These are phyloP conservation scores for Branchipolynoe longqiensis DNA, from an alignment of 2,888 invertebrate genomes.

Conservation along the genomic window DNA sequence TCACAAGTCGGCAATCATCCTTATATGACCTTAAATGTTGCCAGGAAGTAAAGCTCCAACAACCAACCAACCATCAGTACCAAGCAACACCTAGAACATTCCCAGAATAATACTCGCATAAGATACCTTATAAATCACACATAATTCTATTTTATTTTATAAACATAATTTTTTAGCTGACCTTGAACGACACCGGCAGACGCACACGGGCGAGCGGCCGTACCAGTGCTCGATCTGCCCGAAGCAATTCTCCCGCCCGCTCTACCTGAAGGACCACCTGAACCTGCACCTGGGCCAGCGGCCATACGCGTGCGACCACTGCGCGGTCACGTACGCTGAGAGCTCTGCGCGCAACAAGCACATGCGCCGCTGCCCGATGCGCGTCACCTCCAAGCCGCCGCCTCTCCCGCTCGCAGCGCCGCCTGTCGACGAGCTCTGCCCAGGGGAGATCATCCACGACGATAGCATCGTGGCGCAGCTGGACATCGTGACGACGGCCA, in stretches of 20 bases:
- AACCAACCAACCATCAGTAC: no score
- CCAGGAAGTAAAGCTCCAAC: no score
- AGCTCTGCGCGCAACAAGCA: conserved; percentile 77
- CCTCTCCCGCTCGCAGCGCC: neutral
- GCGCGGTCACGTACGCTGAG: conserved; percentile 77
- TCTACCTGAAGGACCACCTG: conserved; percentile 82
- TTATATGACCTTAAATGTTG: no score
- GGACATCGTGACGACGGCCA: conserved; percentile 34
- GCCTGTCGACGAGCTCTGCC: neutral
- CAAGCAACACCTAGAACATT: neutral
- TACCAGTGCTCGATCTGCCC: conserved; percentile 80
- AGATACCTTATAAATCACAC: no score
- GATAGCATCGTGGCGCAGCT: neutral
- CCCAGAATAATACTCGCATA: neutral
- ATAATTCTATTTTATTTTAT: no score
- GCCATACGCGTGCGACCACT: conserved; percentile 80
- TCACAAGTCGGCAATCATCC: no score
- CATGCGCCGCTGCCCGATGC: conserved; percentile 62
- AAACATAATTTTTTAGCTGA: conserved; percentile 79
- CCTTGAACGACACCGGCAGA: conserved; percentile 79
- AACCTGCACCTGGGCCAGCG: conserved; percentile 81
- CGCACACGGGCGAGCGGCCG: conserved; percentile 81
- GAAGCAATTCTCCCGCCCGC: conserved; percentile 81
- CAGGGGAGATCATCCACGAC: neutral
- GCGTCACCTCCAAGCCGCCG: conserved; percentile 37